phyloP scores from a whole-genome alignment of 2,113 vertebrate genomes.

The Psilopogon haemacephalus region DNA sequence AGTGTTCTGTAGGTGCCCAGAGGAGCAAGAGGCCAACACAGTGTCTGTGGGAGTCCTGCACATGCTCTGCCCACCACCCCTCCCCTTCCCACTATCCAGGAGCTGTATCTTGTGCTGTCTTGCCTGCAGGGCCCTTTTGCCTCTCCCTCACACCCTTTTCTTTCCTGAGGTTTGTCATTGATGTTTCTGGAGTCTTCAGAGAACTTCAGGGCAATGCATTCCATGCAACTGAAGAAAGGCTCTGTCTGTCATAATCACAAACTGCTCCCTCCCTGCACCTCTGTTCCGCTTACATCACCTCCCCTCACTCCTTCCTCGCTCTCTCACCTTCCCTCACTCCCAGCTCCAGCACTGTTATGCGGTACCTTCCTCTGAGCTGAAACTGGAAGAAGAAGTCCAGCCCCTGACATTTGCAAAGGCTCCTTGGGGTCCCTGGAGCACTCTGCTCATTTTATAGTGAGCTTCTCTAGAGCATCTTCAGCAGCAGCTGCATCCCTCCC shows the following conservation, averaged over 20 bases:
- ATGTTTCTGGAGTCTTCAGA: neutral
- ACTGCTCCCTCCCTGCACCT: neutral
- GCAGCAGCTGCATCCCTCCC: neutral
- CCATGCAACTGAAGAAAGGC: neutral
- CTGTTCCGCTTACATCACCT: neutral
- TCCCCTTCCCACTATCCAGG: neutral
- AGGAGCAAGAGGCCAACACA: rapidly evolving
- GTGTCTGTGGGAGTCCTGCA: neutral
- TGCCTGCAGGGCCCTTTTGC: neutral
- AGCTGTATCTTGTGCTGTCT: neutral
- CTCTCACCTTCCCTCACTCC: neutral
- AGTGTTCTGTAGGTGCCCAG: neutral
- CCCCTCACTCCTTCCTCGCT: neutral
- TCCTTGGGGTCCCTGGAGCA: neutral
- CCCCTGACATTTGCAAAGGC: neutral
- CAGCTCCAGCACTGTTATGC: neutral
- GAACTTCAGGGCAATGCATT: neutral
- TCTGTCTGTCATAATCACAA: neutral
- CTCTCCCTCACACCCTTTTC: neutral
- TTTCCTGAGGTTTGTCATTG: neutral
- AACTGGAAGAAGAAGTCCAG: neutral
- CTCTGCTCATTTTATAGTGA: neutral
- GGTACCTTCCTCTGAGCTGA: neutral
- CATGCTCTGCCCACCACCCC: neutral
- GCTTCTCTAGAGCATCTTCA: neutral